Conservation (phyloP, 1,140 invertebrate species). For the Zaprionus lachaisei region DNA sequence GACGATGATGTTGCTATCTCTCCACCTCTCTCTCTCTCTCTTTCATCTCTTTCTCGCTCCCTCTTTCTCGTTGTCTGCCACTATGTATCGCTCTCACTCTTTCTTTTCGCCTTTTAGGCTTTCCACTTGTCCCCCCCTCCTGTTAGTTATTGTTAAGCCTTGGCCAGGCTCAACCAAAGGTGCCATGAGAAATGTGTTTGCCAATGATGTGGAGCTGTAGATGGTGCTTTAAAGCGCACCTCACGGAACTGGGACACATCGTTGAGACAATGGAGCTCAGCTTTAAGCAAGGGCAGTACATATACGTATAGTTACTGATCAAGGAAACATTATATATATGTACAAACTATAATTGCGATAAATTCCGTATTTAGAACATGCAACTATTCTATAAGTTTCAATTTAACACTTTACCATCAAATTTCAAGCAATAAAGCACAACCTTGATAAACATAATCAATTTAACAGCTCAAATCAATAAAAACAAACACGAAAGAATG, state of each 20-base stretch:
- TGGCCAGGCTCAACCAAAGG: slow-evolving; percentile 33
- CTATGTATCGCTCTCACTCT: slow-evolving; percentile 8
- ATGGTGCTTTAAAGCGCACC: slow-evolving; percentile 47
- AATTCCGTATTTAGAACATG: neutral
- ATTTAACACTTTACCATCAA: neutral
- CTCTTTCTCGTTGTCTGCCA: neutral
- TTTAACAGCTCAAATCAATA: no score
- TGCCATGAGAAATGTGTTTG: slow-evolving; percentile 44
- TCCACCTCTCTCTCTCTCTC: neutral
- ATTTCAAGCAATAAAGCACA: neutral
- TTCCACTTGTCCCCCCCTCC: neutral
- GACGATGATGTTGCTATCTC: slow-evolving; percentile 41
- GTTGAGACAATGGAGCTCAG: slow-evolving; percentile 19
- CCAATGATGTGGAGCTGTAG: slow-evolving; percentile 32
- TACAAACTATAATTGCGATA: no score
- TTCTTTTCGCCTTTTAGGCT: slow-evolving; percentile 17
- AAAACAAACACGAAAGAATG: no score
- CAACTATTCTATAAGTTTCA: no score
- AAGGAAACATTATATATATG: no score
- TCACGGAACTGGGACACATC: slow-evolving; percentile 61
- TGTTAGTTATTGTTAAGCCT: slow-evolving; percentile 53
- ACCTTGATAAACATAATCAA: no score
- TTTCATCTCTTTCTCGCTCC: slow-evolving; percentile 1
- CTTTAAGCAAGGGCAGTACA: slow-evolving; percentile 8
- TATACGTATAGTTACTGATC: no score